These are phyloP conservation scores for Cylas formicarius DNA, from an alignment of 1,140 invertebrate species.

Conservation along the genomic window DNA sequence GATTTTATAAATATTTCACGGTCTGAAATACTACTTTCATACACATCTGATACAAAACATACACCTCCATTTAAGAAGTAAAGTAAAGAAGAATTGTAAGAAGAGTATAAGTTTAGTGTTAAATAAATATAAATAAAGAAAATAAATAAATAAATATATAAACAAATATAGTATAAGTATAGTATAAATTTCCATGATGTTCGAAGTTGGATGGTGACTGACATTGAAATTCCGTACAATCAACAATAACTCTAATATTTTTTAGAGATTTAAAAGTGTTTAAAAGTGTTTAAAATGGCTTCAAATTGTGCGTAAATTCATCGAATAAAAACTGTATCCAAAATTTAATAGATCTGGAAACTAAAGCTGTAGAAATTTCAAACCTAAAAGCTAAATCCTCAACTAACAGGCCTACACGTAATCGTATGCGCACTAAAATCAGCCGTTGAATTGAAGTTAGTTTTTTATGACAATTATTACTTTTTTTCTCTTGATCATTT, in stretches of 20 bases:
- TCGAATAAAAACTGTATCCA: conserved; percentile 18
- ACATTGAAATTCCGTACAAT: conserved; percentile 23
- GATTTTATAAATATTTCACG: conserved; percentile 22
- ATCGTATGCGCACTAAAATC: too few species aligned
- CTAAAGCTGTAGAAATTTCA: too few species aligned
- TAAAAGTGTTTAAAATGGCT: conserved; percentile 14
- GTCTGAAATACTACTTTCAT: conserved; percentile 19
- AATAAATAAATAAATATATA: too few species aligned
- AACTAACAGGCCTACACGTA: too few species aligned
- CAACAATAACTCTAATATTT: conserved; percentile 23
- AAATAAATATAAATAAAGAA: too few species aligned
- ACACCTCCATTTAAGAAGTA: conserved; percentile 21
- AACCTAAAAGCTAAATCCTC: too few species aligned
- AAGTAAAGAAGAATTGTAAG: conserved; percentile 23
- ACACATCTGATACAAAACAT: conserved; percentile 23
- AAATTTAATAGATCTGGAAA: too few species aligned
- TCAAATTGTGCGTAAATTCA: conserved; percentile 14
- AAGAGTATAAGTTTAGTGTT: conserved; percentile 22
- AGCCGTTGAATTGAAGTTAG: too few species aligned
- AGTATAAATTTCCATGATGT: conserved; percentile 30
- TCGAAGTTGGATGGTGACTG: conserved; percentile 23
- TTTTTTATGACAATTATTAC: too few species aligned
- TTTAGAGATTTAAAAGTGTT: conserved; percentile 16
- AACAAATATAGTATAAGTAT: too few species aligned
- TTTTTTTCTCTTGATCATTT: too few species aligned